Evolutionary conservation across 2,888 invertebrate genomes (phyloP), one percentile per base, ranked within the genome.

Genomic region (Megalurothrips usitatus): DNA sequence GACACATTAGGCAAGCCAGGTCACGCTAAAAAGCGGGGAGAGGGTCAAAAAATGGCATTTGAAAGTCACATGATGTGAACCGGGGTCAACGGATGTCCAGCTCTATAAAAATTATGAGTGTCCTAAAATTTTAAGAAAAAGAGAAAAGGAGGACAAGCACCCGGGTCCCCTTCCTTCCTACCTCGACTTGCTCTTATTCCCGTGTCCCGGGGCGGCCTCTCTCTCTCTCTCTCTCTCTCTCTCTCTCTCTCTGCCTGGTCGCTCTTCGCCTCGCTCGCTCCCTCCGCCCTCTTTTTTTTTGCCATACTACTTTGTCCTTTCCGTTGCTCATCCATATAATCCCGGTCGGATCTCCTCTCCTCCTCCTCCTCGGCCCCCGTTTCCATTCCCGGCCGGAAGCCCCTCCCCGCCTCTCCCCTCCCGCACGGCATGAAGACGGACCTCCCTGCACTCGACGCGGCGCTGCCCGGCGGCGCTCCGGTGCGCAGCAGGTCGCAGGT

Each of bases 171-270:
- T 52, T 52, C 52, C 52, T 52, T 19, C 52, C 52, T 52, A 1
- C 52, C 52, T 52, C 52, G 2, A 6, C 52, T 52, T 52, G 52
- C 19, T 19, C 12, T 52, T 17, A 17, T 52, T 52, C 14, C 58
- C 52, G 8, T 58, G n/a, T 58, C 58, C 34, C 58, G 58, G 17
- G 19, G 6, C 14, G 10, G 6, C n/a, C 0, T 17, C 10, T 2
- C 58, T 58, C 52, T 52, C 52, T 52, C 52, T 52, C 52, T 52
- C 52, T 52, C 52, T 52, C 52, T 52, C 52, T 52, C 52, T 52
- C 52, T 52, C 52, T 52, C 52, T 52, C 52, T 52, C 52, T 52
- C 52, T 52, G 14, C 17, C 52, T 52, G n/a, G n/a, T n/a, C n/a
- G n/a, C 52, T 52, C 52, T 52, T n/a, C n/a, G n/a, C 17, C 52